Evolutionary conservation across 2,113 vertebrate genomes (phyloP).

Genomic region (Dendrocopos noguchii): DNA sequence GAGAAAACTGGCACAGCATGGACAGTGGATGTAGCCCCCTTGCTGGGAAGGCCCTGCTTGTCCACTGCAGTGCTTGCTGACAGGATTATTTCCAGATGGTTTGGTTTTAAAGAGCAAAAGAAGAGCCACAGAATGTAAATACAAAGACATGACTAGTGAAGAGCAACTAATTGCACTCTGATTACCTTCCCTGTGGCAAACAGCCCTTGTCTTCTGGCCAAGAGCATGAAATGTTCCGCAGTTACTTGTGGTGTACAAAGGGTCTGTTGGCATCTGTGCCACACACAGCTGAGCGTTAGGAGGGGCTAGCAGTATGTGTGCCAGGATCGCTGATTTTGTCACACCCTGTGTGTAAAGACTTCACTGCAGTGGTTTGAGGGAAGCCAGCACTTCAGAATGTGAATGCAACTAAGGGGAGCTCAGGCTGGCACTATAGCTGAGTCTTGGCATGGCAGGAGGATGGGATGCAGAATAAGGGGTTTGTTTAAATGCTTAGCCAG

Average conservation of each 20-base stretch:
- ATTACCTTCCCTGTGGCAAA: neutral
- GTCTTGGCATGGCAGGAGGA: neutral
- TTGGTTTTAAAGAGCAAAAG: neutral
- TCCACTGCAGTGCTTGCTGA: neutral
- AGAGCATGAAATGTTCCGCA: neutral
- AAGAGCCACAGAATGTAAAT: neutral
- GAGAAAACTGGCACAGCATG: rapidly evolving
- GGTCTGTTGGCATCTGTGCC: neutral
- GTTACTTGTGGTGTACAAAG: neutral
- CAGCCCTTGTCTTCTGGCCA: neutral
- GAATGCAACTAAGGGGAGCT: neutral
- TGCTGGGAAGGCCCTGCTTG: rapidly evolving
- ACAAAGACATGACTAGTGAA: neutral
- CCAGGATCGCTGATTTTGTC: neutral
- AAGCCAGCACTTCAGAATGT: neutral
- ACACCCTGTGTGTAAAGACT: neutral
- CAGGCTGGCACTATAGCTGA: neutral
- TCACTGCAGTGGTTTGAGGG: neutral
- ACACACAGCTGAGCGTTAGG: neutral
- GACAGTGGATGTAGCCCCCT: neutral
- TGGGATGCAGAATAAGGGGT: neutral
- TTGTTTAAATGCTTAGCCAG: neutral
- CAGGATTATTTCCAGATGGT: neutral
- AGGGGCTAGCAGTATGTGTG: neutral
- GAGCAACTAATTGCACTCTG: neutral